Percentiles rank a stretch among this genome's conserved stretches.
Evolutionary conservation across 1,140 invertebrate species (phyloP).

Genomic region (Nomia melanderi): DNA sequence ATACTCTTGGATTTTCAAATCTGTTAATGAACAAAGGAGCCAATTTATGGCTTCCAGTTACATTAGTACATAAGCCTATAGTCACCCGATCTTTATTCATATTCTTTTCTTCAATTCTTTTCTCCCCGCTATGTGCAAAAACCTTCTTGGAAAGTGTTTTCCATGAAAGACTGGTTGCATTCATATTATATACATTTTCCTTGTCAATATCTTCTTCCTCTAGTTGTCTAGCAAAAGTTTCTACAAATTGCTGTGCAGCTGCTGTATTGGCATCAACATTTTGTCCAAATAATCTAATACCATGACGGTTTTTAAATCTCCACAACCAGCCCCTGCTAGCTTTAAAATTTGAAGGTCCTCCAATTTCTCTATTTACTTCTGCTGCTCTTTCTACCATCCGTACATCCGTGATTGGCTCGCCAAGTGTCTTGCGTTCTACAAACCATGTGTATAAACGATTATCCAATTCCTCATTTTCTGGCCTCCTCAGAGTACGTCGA

Average conservation of each 20-base stretch:
- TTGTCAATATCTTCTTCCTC: neutral
- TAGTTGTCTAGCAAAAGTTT: neutral
- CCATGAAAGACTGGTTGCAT: neutral
- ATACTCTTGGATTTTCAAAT: neutral
- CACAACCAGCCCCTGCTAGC: constrained; percentile 11
- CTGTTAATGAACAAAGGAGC: neutral
- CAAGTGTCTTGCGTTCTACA: neutral
- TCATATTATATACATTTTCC: constrained; percentile 5
- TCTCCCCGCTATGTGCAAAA: neutral
- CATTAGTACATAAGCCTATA: neutral
- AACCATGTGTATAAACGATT: constrained; percentile 1
- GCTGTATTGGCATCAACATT: neutral
- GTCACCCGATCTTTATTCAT: neutral
- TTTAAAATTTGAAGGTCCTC: constrained; percentile 7
- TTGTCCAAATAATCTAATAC: neutral
- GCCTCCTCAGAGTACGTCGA: neutral
- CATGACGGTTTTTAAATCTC: neutral
- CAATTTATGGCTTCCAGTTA: neutral
- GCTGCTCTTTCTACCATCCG: constrained; percentile 3
- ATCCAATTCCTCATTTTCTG: constrained; percentile 1
- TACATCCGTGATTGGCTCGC: neutral
- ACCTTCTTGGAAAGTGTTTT: neutral
- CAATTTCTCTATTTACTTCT: constrained; percentile 1
- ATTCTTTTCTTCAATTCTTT: neutral
- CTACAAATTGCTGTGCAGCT: neutral